Percentiles rank a stretch among this genome's conserved stretches.
phyloP scores from a whole-genome alignment of 2,797 vertebrate species.

The Melanogrammus aeglefinus region DNA sequence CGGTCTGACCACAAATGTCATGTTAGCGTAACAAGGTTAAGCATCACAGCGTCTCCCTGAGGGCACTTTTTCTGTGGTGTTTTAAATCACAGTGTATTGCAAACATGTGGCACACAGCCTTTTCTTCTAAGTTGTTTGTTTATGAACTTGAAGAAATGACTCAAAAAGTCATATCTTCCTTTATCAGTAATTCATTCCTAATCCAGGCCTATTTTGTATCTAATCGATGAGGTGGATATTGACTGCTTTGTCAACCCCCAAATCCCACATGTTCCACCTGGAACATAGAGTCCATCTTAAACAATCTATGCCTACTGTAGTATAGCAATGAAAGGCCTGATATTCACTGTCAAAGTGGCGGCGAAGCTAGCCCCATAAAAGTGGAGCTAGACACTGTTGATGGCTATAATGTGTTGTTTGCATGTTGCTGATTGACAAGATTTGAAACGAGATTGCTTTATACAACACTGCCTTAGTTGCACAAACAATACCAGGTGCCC shows the following conservation, averaged over 20 bases:
- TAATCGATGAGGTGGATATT: not conserved
- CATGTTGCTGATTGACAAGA: not conserved
- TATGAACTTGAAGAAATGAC: no score
- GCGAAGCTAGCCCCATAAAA: not conserved
- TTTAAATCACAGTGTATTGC: not conserved
- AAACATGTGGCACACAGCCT: not conserved
- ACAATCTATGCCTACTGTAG: no score
- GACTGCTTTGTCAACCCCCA: not conserved
- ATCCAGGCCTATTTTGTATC: not conserved
- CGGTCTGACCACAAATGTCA: not conserved
- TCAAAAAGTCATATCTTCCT: no score
- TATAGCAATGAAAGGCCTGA: not conserved
- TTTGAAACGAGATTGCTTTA: conserved; percentile 40
- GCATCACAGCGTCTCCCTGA: not conserved
- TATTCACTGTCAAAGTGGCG: not conserved
- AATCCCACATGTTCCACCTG: not conserved
- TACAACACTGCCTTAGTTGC: conserved; percentile 46
- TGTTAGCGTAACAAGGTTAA: not conserved
- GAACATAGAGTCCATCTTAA: not conserved
- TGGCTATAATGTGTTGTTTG: not conserved
- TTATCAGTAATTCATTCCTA: no score
- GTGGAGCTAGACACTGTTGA: not conserved
- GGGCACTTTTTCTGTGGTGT: not conserved
- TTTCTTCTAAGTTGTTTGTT: no score
- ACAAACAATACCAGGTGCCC: conserved; percentile 55